phyloP scores from a whole-genome alignment of 2,888 invertebrate species.

The Ichneumoninae sp. region DNA sequence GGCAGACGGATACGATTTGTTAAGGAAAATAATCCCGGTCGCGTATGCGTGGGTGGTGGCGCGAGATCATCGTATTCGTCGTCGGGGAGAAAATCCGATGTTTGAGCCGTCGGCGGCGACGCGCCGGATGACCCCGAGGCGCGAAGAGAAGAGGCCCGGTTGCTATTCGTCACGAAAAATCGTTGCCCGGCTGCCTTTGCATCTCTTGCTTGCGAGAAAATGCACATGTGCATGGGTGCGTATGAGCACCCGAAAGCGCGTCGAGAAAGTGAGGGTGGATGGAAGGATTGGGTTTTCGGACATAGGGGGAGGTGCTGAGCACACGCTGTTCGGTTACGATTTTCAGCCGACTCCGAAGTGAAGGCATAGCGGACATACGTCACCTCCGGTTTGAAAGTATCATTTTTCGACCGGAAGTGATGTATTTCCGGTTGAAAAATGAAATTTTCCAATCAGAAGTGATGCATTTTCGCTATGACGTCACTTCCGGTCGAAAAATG shows the following conservation, averaged over 20 bases:
- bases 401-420: no score
- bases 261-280: neutral
- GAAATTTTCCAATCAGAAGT: no score
- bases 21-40: conserved; percentile 30
- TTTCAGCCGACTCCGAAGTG: neutral
- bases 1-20: conserved; percentile 11
- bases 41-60: conserved; percentile 1
- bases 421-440: no score
- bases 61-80: conserved; percentile 40
- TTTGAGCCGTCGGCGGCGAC: conserved; percentile 14
- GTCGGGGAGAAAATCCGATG: conserved; percentile 9
- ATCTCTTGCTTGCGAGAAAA: conserved; percentile 28
- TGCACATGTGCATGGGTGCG: conserved; percentile 5
- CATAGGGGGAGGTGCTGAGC: neutral
- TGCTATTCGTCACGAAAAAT: conserved; percentile 59
- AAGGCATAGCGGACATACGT: neutral
- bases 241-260: neutral
- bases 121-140: conserved; percentile 44
- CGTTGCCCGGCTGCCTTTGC: conserved; percentile 24
- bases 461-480: no score
- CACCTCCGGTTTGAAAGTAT: no score
- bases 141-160: conserved; percentile 34
- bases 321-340: no score
- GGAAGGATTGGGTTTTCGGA: neutral
- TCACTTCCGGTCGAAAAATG: no score